Base-by-base conservation (phyloP, 2,888 invertebrate species). In the Drosophila emarginata region DNA sequence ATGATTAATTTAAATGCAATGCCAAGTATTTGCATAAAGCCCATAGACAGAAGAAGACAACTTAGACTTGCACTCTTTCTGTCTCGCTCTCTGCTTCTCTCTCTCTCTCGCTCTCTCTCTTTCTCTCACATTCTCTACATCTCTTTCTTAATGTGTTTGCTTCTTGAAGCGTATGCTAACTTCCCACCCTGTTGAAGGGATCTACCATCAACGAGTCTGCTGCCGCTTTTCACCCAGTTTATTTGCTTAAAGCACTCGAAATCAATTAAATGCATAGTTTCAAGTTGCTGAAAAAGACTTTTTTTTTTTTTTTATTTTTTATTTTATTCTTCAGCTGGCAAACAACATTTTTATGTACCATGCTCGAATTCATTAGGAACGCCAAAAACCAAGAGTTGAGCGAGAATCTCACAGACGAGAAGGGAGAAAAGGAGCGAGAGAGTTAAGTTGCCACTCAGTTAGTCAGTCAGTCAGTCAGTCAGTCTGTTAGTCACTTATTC, bases 211-310 rank as follows among this genome's bases (percentile, higher is more conserved):
- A 4, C 15, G 11, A 28, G 36, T 37, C 4, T n/a, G n/a, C 14
- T 15, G 54, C 15, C 61, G 32, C 36, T 50, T 21, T 56, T 56
- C 60, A 39, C 61, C 61, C 64, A 63, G 39, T 72, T 54, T 72
- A 67, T 78, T 78, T 78, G 77, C 65, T 77, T 73, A 68, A 82
- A 79, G 80, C 67, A 68, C 87, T 86, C 69, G 74, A 86, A 83
- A 83, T 83, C 82, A 83, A 83, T 83, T 83, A 83, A 83, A 83
- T 86, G 82, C 88, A 86, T 87, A 87, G 88, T 86, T 82, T 87
- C 71, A 60, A 82, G 83, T 83, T 85, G 69, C 85, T 77, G 70
- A 52, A 65, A 65, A 39, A 54, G 51, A 18, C n/a, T 21, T 51
- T 36, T 68, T 64, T 60, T 61, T 5, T 14, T n/a, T 2, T 62